Percentiles rank a stretch among this genome's conserved stretches.
Evolutionary conservation across 2,888 invertebrate genomes (phyloP).

Genomic region (Choristoneura rosaceana): DNA sequence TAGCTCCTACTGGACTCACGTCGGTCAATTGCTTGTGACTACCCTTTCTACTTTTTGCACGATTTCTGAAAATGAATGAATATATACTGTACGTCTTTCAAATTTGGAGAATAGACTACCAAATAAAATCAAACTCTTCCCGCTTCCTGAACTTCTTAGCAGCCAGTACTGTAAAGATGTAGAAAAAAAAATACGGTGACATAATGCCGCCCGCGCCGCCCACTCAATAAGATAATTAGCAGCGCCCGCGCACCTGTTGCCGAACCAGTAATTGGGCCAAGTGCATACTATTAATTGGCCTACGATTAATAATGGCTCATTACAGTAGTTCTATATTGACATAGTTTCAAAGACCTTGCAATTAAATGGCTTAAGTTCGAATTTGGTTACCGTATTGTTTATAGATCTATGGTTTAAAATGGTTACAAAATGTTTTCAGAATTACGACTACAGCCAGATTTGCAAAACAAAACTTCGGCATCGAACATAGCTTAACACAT

Average conservation of each 20-base stretch:
- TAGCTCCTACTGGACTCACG: too few relatives aligned
- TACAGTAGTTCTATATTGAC: not conserved
- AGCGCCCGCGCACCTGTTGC: constrained; percentile 21
- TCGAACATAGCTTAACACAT: too few relatives aligned
- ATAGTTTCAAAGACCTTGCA: not conserved
- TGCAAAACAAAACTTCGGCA: too few relatives aligned
- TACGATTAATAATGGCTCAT: constrained; percentile 3
- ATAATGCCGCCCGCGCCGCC: constrained; percentile 41
- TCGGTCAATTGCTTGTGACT: too few relatives aligned
- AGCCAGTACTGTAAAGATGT: constrained; percentile 3
- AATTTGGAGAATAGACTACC: not conserved
- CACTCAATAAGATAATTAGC: constrained; percentile 31
- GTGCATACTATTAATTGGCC: constrained; percentile 8
- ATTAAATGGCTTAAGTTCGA: not conserved
- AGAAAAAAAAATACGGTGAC: constrained; percentile 29
- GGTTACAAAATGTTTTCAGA: too few relatives aligned
- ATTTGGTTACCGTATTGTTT: not conserved
- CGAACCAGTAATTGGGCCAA: constrained; percentile 20
- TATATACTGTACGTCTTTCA: not conserved
- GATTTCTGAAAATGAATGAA: too few relatives aligned
- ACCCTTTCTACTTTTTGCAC: too few relatives aligned
- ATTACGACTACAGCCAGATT: too few relatives aligned
- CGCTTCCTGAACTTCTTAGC: not conserved
- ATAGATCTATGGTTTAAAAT: too few relatives aligned
- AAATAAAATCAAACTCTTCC: not conserved